phyloP scores from a whole-genome alignment of 2,888 invertebrate species.

The Lumbricus terrestris region DNA sequence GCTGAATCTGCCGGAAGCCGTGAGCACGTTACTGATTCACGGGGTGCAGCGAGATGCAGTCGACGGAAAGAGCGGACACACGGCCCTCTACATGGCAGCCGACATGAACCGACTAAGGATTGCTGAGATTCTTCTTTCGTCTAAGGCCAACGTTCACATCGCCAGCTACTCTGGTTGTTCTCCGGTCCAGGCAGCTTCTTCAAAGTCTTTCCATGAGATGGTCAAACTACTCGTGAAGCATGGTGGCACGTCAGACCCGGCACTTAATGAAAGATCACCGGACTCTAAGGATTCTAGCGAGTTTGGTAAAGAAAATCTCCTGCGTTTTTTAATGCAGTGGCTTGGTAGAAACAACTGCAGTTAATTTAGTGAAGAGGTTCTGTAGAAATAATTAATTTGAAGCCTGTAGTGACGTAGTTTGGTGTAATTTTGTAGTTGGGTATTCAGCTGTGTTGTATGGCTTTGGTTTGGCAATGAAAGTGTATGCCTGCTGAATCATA shows the following conservation, averaged over 20 bases:
- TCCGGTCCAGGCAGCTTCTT: constrained; percentile 11
- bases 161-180: constrained; percentile 11
- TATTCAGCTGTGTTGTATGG: no score
- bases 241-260: not conserved
- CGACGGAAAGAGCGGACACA: constrained; percentile 14
- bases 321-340: not conserved
- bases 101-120: not conserved
- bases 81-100: not conserved
- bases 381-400: not conserved
- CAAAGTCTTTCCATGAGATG: constrained; percentile 8
- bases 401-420: not conserved
- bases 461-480: no score
- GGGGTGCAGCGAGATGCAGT: not conserved
- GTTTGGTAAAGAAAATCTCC: not conserved
- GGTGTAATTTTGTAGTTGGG: no score
- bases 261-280: not conserved
- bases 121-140: not conserved
- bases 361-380: not conserved
- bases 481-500: no score
- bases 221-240: not conserved
- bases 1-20: not conserved
- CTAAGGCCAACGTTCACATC: not conserved
- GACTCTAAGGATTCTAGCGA: not conserved
- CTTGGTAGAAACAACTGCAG: not conserved
- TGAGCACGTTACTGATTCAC: not conserved